A percentile compares a stretch with the other conserved stretches of the same genome.
Evolutionary conservation across 2,113 vertebrate species (phyloP).

Genomic region (Paramisgurnus dabryanus): DNA sequence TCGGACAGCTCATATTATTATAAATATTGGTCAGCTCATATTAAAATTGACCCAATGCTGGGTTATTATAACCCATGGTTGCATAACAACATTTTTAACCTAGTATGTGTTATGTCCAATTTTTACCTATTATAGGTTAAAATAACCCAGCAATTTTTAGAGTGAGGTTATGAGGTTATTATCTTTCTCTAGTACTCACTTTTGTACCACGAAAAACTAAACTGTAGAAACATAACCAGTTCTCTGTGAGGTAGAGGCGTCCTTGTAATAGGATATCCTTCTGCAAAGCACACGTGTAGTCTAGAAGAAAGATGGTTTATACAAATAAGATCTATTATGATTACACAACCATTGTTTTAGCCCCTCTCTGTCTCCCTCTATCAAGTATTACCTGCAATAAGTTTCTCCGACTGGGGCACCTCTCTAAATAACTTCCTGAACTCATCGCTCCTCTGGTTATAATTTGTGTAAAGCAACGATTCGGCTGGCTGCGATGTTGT

Average conservation of each 20-base stretch:
- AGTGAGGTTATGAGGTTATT: not conserved
- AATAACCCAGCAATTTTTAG: too few species aligned
- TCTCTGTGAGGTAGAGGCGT: constrained; percentile 89
- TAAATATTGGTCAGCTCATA: too few species aligned
- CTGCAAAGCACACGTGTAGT: constrained; percentile 92
- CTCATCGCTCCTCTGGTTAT: constrained; percentile 89
- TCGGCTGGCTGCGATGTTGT: constrained; percentile 72
- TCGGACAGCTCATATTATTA: too few species aligned
- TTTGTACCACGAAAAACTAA: constrained; percentile 92
- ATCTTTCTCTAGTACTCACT: constrained; percentile 69
- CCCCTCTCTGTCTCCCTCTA: constrained; percentile 9
- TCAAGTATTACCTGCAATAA: constrained; percentile 83
- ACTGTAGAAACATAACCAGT: constrained; percentile 94
- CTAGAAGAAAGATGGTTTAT: constrained; percentile 60
- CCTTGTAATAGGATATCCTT: constrained; percentile 93
- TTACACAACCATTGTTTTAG: not conserved
- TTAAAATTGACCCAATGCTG: too few species aligned
- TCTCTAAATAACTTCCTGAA: constrained; percentile 90
- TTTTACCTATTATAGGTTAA: too few species aligned
- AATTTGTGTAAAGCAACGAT: constrained; percentile 68
- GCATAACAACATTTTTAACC: too few species aligned
- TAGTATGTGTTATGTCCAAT: too few species aligned
- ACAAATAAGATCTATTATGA: constrained; percentile 2
- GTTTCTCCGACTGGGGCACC: constrained; percentile 81
- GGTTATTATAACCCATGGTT: too few species aligned